A percentile compares a stretch with the other conserved stretches of the same genome.
Evolutionary conservation across 2,888 invertebrate species (phyloP).

Genomic region (Keiferia lycopersicella): DNA sequence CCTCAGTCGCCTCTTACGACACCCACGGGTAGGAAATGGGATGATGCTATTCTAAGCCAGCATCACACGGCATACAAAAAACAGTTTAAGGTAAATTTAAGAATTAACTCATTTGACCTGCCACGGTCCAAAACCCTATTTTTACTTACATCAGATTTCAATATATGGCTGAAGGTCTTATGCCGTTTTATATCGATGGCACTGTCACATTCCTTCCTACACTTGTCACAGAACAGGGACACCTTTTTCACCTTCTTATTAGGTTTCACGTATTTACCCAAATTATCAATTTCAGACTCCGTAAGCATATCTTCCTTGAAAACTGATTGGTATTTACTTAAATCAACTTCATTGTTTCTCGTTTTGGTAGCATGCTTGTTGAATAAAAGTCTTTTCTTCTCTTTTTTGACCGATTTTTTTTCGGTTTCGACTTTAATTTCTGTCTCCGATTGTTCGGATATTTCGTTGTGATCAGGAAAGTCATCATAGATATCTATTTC

Average conservation of each 20-base stretch:
- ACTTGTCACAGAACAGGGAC: background rate
- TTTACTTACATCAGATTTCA: constrained; percentile 39
- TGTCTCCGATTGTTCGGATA: background rate
- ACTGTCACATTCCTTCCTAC: background rate
- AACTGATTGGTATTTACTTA: background rate
- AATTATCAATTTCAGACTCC: background rate
- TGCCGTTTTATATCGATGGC: constrained; percentile 38
- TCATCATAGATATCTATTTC: background rate
- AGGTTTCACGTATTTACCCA: background rate
- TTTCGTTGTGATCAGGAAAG: background rate
- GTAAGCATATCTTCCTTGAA: background rate
- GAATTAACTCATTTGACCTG: too few species aligned
- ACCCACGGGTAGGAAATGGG: too few species aligned
- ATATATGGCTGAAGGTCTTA: constrained; percentile 42
- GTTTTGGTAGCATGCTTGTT: background rate
- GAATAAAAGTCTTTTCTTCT: background rate
- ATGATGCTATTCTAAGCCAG: too few species aligned
- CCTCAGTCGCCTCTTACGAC: too few species aligned
- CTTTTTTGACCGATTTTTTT: background rate
- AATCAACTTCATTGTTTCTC: background rate
- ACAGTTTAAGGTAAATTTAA: too few species aligned
- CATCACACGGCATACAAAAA: too few species aligned
- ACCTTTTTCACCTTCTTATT: background rate
- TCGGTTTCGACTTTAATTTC: background rate
- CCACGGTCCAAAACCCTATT: too few species aligned